Conservation (phyloP, 1,140 invertebrate genomes). For the Apis cerana region DNA sequence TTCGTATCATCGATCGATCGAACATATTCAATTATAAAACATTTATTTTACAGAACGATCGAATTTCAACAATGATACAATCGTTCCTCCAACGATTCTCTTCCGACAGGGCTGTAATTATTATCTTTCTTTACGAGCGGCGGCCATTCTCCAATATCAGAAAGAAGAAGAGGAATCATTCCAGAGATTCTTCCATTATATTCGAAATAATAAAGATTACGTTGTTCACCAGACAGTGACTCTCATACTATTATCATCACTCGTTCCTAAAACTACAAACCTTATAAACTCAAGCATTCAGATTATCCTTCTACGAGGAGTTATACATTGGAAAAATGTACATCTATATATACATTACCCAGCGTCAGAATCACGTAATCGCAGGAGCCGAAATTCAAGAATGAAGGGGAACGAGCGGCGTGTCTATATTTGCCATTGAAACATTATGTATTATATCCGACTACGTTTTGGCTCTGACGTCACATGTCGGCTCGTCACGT, state of each 20-base stretch:
- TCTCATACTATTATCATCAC: no score
- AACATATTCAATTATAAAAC: not conserved
- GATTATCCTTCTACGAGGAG: no score
- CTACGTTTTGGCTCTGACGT: constrained; percentile 29
- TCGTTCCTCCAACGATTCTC: not conserved
- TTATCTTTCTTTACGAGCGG: not conserved
- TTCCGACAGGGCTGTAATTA: not conserved
- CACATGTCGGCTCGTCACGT: constrained; percentile 40
- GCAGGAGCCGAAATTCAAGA: not conserved
- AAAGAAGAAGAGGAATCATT: not conserved
- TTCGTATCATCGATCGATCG: not conserved
- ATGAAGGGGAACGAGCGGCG: not conserved
- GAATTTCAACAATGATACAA: no score
- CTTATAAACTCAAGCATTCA: no score
- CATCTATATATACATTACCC: no score
- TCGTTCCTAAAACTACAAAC: not conserved
- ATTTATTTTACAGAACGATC: no score
- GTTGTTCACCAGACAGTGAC: no score
- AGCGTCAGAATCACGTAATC: no score
- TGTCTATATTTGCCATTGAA: not conserved
- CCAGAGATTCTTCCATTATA: no score
- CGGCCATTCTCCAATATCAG: not conserved
- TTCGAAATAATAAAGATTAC: no score
- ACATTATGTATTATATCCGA: not conserved
- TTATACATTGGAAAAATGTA: no score